phyloP scores from a whole-genome alignment of 2,888 invertebrate genomes.

The Tachina grossa region DNA sequence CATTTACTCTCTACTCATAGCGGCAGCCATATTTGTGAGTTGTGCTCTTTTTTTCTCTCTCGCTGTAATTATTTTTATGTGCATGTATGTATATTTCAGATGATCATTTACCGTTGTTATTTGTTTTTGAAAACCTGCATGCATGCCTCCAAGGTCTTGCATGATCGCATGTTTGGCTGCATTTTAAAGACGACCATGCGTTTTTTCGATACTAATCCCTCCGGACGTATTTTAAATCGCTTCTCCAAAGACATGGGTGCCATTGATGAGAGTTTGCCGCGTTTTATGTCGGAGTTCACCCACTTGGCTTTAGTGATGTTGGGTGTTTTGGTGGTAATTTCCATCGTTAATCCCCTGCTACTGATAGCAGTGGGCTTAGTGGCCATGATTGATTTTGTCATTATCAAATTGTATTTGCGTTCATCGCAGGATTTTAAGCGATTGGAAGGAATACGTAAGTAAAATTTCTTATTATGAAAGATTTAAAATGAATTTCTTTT shows the following conservation, averaged over 20 bases:
- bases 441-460: slow-evolving; percentile 87
- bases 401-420: slow-evolving; percentile 87
- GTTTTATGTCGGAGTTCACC: slow-evolving; percentile 84
- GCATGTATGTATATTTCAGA: slow-evolving; percentile 70
- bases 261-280: slow-evolving; percentile 85
- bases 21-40: slow-evolving; percentile 79
- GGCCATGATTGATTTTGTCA: slow-evolving; percentile 85
- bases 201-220: slow-evolving; percentile 95
- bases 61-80: neutral
- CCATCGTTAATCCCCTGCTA: slow-evolving; percentile 87
- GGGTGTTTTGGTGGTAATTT: slow-evolving; percentile 89
- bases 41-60: slow-evolving; percentile 19
- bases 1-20: slow-evolving; percentile 80
- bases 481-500: neutral
- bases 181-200: slow-evolving; percentile 90
- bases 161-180: slow-evolving; percentile 92
- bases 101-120: slow-evolving; percentile 86
- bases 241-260: slow-evolving; percentile 90
- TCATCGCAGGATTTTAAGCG: slow-evolving; percentile 90
- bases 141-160: slow-evolving; percentile 89
- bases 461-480: neutral
- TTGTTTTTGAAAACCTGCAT: slow-evolving; percentile 90
- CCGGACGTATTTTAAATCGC: slow-evolving; percentile 89
- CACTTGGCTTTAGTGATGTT: slow-evolving; percentile 85
- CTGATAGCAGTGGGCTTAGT: slow-evolving; percentile 87